A percentile compares a stretch with the other conserved stretches of the same genome.
These are phyloP conservation scores for Idaea biselata DNA, from an alignment of 2,888 invertebrate species.

Conservation along the genomic window DNA sequence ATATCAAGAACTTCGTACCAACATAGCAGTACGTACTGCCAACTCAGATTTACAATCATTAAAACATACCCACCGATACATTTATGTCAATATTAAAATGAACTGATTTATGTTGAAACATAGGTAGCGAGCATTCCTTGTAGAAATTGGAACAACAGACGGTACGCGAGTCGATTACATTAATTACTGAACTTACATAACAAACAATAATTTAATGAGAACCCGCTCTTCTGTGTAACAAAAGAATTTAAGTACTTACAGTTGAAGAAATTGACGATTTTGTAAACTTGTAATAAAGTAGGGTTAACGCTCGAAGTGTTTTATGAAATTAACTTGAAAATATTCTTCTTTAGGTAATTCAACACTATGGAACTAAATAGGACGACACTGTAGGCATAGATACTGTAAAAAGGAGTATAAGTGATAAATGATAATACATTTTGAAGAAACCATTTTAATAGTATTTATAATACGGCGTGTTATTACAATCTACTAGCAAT, in stretches of 20 bases:
- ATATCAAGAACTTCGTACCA: background rate
- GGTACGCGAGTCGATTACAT: constrained; percentile 30
- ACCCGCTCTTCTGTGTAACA: constrained; percentile 15
- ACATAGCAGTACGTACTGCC: background rate
- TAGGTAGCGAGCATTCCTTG: constrained; percentile 18
- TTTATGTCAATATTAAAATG: constrained; percentile 9
- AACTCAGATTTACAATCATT: background rate
- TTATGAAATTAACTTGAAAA: constrained; percentile 9
- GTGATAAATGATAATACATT: no score
- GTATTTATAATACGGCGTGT: background rate
- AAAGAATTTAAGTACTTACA: constrained; percentile 16
- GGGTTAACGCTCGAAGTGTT: constrained; percentile 4
- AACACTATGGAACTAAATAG: no score
- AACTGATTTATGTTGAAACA: constrained; percentile 29
- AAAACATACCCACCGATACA: background rate
- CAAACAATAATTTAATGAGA: constrained; percentile 21
- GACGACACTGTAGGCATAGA: no score
- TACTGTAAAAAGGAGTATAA: background rate
- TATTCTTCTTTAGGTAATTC: no score
- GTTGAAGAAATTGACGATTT: constrained; percentile 8
- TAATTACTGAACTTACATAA: constrained; percentile 37
- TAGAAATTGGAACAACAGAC: constrained; percentile 35
- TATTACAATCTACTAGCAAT: background rate
- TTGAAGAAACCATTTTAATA: no score
- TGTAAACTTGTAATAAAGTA: constrained; percentile 3